phyloP scores from a whole-genome alignment of 2,113 vertebrate species.

The Cochlearius cochlearius region DNA sequence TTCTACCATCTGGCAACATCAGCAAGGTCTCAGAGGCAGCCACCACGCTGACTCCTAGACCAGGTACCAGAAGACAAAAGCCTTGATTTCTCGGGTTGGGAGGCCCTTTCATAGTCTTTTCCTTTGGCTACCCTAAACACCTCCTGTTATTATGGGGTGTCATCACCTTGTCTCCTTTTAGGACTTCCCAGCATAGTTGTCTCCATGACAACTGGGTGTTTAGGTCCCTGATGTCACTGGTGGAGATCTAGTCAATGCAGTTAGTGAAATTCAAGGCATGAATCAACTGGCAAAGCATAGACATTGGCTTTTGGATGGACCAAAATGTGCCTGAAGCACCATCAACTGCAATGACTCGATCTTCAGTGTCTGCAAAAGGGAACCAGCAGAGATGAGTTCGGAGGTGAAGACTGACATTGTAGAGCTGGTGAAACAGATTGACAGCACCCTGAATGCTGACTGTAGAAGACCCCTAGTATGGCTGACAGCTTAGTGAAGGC shows the following conservation, averaged over 20 bases:
- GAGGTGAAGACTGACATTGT: background rate
- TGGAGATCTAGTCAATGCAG: background rate
- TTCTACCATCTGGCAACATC: background rate
- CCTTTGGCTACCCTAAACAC: background rate
- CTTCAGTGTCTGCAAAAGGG: background rate
- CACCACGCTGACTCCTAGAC: rapidly evolving
- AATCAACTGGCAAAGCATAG: background rate
- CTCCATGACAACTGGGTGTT: background rate
- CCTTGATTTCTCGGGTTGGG: background rate
- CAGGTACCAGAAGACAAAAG: background rate
- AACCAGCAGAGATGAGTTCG: rapidly evolving
- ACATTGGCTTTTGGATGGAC: background rate
- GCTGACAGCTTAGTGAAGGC: background rate
- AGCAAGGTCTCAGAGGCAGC: background rate
- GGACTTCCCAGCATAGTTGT: rapidly evolving
- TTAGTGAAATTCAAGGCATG: background rate
- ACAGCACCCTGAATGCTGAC: background rate
- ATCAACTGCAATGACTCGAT: background rate
- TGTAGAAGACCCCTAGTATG: background rate
- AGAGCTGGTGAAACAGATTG: background rate
- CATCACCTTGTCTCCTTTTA: background rate
- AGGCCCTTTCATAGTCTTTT: background rate
- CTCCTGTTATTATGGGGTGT: background rate
- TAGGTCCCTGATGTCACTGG: background rate
- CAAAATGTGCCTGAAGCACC: background rate